Conservation (phyloP, 2,113 vertebrate genomes). For the Zosterops pallidus region DNA sequence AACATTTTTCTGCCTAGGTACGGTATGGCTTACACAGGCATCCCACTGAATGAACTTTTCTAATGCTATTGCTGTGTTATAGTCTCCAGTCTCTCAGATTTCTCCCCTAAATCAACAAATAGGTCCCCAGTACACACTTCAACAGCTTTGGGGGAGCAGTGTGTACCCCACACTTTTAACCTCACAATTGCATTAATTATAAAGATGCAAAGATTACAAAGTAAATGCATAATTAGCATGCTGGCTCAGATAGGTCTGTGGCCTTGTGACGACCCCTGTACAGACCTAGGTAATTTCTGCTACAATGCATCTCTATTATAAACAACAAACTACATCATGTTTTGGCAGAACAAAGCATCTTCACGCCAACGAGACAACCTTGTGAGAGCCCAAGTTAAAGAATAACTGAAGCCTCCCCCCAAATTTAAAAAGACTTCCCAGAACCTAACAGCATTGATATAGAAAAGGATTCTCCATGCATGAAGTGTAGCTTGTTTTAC, state of each 20-base stretch:
- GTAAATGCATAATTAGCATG: background rate
- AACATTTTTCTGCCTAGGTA: background rate
- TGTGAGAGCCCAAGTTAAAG: background rate
- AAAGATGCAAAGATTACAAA: background rate
- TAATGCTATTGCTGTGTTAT: background rate
- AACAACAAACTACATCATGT: background rate
- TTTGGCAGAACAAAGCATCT: background rate
- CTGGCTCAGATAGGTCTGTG: background rate
- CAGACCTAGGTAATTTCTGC: background rate
- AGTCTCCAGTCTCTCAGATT: background rate
- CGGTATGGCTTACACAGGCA: background rate
- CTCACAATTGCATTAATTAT: background rate
- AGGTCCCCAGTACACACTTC: background rate
- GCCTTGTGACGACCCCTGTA: rapidly evolving
- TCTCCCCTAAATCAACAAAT: background rate
- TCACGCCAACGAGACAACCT: rapidly evolving
- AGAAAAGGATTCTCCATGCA: background rate
- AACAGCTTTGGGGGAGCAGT: background rate
- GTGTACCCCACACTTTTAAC: background rate
- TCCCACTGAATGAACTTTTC: background rate
- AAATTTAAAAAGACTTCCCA: background rate
- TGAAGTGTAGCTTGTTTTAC: background rate
- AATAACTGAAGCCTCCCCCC: background rate
- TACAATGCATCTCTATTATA: background rate
- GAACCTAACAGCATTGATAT: background rate